These are phyloP conservation scores for Micrastur ruficollis DNA, from an alignment of 2,797 vertebrate genomes.

Conservation along the genomic window DNA sequence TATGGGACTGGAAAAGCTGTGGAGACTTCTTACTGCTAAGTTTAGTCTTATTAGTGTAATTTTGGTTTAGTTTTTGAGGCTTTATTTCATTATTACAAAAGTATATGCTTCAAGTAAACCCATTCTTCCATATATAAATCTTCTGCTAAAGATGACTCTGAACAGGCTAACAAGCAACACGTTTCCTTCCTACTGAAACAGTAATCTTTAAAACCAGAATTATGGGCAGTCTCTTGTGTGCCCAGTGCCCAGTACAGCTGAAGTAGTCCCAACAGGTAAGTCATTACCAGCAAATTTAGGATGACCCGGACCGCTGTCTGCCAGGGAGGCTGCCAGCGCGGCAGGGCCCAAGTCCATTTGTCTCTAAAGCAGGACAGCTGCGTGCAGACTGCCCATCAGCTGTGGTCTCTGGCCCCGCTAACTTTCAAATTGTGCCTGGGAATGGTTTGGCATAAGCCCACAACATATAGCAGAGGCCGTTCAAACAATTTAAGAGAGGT, in stretches of 20 bases:
- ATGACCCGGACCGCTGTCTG: neutral
- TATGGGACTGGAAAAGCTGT: neutral
- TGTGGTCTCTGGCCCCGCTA: neutral
- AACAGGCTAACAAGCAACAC: neutral
- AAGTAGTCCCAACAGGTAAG: neutral
- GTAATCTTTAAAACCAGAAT: neutral
- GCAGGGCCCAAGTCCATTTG: fast-evolving
- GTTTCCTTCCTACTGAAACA: neutral
- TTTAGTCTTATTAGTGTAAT: neutral
- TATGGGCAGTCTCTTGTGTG: neutral
- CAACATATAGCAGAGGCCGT: neutral
- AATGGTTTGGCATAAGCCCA: neutral
- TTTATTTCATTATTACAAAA: neutral
- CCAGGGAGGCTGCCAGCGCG: neutral
- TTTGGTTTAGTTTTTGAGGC: neutral
- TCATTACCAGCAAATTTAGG: neutral
- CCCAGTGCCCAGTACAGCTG: neutral
- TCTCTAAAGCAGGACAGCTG: neutral
- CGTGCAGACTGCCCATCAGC: neutral
- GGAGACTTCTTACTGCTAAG: neutral
- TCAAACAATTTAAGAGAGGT: neutral
- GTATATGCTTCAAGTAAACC: neutral
- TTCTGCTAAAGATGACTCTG: neutral
- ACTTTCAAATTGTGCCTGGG: neutral
- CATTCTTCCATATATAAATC: neutral